Percentiles rank a stretch among this genome's conserved stretches.
These are phyloP conservation scores for Meiosimyza platycephala DNA, from an alignment of 2,888 invertebrate species.

Conservation along the genomic window DNA sequence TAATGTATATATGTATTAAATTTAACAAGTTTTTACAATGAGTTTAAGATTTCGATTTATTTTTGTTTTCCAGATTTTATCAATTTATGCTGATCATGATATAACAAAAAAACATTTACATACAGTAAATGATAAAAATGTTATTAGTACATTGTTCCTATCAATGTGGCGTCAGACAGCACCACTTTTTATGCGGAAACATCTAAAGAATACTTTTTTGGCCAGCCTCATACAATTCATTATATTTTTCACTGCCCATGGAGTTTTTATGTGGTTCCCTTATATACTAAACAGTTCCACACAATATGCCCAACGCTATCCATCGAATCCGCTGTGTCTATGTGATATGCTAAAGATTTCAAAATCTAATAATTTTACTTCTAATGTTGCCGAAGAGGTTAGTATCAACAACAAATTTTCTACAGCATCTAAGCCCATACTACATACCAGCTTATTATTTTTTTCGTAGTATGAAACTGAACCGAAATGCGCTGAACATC, in stretches of 20 bases:
- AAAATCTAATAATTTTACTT: conserved; percentile 41
- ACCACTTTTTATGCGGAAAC: conserved; percentile 57
- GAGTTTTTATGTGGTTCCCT: conserved; percentile 63
- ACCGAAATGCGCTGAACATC: conserved; percentile 44
- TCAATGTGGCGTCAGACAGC: conserved; percentile 62
- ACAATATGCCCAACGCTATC: conserved; percentile 49
- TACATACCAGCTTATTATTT: background rate
- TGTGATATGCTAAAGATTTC: conserved; percentile 54
- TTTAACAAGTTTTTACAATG: too few species aligned
- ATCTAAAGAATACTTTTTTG: conserved; percentile 54
- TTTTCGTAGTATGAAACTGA: conserved; percentile 24
- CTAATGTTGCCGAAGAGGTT: conserved; percentile 5
- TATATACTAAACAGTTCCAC: conserved; percentile 59
- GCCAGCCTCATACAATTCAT: conserved; percentile 59
- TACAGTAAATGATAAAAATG: background rate
- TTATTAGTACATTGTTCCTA: conserved; percentile 33
- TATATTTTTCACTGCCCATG: conserved; percentile 58
- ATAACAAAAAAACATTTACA: conserved; percentile 1
- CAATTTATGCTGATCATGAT: conserved; percentile 8
- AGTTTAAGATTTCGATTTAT: too few species aligned
- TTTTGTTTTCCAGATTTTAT: conserved; percentile 7
- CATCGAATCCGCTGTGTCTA: conserved; percentile 48
- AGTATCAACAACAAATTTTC: background rate
- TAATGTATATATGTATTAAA: too few species aligned
- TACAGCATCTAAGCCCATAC: background rate